Percentiles rank a stretch among this genome's conserved stretches.
Evolutionary conservation across 2,888 invertebrate genomes (phyloP).

Genomic region (Octodonta nipae): DNA sequence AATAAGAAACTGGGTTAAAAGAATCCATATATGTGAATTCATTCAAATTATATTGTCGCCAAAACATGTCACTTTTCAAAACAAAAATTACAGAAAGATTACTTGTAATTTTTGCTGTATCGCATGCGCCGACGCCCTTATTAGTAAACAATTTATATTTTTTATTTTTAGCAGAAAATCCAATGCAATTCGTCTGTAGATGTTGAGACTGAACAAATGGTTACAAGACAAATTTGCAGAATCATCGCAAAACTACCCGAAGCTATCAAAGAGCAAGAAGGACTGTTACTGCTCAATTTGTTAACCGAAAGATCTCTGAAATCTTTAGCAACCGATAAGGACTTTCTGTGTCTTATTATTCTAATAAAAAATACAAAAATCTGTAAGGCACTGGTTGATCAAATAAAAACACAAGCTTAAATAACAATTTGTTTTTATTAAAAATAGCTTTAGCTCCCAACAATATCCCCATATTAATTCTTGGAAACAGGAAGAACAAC

Average conservation of each 20-base stretch:
- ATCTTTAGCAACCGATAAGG: constrained; percentile 21
- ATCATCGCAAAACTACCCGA: constrained; percentile 25
- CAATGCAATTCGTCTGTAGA: constrained; percentile 13
- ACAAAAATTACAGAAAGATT: too few species aligned
- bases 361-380: constrained; percentile 23
- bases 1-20: too few species aligned
- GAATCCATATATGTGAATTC: too few species aligned
- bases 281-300: constrained; percentile 23
- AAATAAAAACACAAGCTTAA: constrained; percentile 5
- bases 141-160: neutral
- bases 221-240: constrained; percentile 23
- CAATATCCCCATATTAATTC: too few species aligned
- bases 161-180: constrained; percentile 14
- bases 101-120: too few species aligned
- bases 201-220: constrained; percentile 18
- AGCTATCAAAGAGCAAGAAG: constrained; percentile 23
- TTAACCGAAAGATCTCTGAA: constrained; percentile 24
- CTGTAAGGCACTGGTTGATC: constrained; percentile 22
- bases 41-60: too few species aligned
- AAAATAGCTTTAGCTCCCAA: too few species aligned
- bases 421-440: constrained; percentile 1
- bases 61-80: too few species aligned
- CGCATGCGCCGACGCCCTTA: neutral
- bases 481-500: constrained; percentile 20
- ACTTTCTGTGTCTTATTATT: constrained; percentile 24